Evolutionary conservation across 2,888 invertebrate genomes (phyloP).

Genomic region (Trissonchulus sp.): DNA sequence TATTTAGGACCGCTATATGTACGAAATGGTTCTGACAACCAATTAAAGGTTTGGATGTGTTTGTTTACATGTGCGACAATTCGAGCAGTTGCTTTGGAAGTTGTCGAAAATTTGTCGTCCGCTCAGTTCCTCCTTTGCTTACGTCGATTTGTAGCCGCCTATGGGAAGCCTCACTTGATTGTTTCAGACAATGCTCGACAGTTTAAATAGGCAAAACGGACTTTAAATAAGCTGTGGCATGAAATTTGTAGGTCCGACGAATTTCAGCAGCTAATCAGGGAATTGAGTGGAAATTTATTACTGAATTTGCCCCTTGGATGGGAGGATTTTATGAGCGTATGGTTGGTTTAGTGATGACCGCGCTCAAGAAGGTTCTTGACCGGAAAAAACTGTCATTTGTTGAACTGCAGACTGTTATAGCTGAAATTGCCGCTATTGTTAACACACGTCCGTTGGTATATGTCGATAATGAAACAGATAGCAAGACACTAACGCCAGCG

Average conservation of each 20-base stretch:
- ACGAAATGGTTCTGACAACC: conserved; percentile 40
- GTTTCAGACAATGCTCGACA: too few species aligned
- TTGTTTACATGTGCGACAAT: conserved; percentile 53
- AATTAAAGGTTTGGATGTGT: too few species aligned
- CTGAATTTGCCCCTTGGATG: conserved; percentile 53
- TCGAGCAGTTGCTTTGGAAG: conserved; percentile 51
- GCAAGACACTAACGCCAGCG: conserved; percentile 10
- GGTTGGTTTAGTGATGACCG: conserved; percentile 51
- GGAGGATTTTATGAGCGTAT: too few species aligned
- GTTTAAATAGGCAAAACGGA: neutral
- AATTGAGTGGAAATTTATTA: conserved; percentile 51
- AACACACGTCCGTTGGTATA: conserved; percentile 1
- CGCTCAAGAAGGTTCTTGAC: neutral
- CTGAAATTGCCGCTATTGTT: conserved; percentile 2
- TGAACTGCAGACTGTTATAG: neutral
- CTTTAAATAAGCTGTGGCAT: neutral
- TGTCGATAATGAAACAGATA: neutral
- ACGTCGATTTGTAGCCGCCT: too few species aligned
- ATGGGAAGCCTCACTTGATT: too few species aligned
- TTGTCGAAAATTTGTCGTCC: conserved; percentile 45
- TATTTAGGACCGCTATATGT: too few species aligned
- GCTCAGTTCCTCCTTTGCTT: conserved; percentile 46
- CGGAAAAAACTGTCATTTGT: neutral
- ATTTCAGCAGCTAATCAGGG: conserved; percentile 21
- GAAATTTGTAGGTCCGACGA: neutral